Percentiles rank a stretch among this genome's conserved stretches.
Conservation (phyloP, 2,113 vertebrate species). For the Grus americana region DNA sequence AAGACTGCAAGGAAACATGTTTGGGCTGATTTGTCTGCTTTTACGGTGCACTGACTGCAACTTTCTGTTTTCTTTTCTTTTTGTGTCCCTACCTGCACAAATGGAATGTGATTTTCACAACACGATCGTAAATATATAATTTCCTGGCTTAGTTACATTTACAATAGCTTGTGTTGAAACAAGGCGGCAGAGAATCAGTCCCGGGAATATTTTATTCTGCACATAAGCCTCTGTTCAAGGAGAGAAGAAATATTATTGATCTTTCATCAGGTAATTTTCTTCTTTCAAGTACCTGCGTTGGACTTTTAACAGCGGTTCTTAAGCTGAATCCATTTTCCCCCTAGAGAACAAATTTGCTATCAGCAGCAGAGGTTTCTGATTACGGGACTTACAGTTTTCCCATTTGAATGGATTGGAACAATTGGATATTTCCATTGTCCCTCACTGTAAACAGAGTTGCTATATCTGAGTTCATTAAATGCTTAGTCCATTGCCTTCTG, state of each 20-base stretch:
- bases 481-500: neutral
- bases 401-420: neutral
- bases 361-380: constrained; percentile 32
- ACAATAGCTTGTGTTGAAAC: neutral
- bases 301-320: neutral
- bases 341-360: neutral
- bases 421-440: neutral
- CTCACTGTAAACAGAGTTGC: neutral
- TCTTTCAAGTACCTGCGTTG: neutral
- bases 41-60: neutral
- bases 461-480: neutral
- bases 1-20: neutral
- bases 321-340: constrained; percentile 18
- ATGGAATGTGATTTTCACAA: neutral
- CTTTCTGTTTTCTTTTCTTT: neutral
- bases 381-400: neutral
- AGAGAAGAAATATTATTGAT: constrained; percentile 51
- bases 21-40: neutral
- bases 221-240: neutral
- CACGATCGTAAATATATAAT: neutral
- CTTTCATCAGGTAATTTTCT: constrained; percentile 54
- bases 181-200: neutral
- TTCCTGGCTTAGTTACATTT: neutral
- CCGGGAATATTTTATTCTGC: neutral
- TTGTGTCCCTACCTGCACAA: neutral